Base-by-base conservation (phyloP, 1,140 invertebrate genomes). In the Zaprionus ornatus region DNA sequence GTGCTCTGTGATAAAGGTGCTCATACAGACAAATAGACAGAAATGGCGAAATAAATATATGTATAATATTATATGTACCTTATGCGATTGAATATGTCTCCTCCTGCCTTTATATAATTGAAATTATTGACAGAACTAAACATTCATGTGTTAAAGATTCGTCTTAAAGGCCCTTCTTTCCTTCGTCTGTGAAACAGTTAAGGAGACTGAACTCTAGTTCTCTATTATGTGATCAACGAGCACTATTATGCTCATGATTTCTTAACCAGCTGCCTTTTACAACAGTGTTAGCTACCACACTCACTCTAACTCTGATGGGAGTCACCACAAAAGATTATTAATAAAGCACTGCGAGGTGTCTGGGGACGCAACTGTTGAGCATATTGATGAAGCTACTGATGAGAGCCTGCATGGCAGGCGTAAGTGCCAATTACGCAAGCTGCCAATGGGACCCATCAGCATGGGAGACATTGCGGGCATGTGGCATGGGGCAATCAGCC, bases 371-470 rank as follows among this genome's bases (percentile, higher is more conserved):
- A 74, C 57, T 70, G 72, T 69, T 69, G 66, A 70, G 66, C 69
- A 67, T 77, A 73, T 62, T 74, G 63, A 77, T 77, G 37, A 67
- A 23, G 9, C 12, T 10, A 21, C 6, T 7, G 29, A 19, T 45
- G 7, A 50, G 17, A 19, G 23, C n/a, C 37, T 9, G 29, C 35
- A 13, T 23, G 35, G 35, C 19, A 50, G 66, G 40, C n/a, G n/a
- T 74, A 84, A 84, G 81, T 84, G 82, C 57, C 83, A 84, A 83
- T 87, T 87, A 84, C 80, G 52, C 48, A 70, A 62, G 69, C 79
- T 85, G 82, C 74, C 76, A 79, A 75, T 78, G 74, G 74, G 63
- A 55, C 65, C 64, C 64, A 65, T 61, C 62, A 56, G 45, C 52
- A 66, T 23, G 32, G 25, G 62, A 0, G 37, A 32, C 54, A 25